These are phyloP conservation scores for Drosophila melanosoma DNA, from an alignment of 2,888 invertebrate genomes.

Conservation along the genomic window DNA sequence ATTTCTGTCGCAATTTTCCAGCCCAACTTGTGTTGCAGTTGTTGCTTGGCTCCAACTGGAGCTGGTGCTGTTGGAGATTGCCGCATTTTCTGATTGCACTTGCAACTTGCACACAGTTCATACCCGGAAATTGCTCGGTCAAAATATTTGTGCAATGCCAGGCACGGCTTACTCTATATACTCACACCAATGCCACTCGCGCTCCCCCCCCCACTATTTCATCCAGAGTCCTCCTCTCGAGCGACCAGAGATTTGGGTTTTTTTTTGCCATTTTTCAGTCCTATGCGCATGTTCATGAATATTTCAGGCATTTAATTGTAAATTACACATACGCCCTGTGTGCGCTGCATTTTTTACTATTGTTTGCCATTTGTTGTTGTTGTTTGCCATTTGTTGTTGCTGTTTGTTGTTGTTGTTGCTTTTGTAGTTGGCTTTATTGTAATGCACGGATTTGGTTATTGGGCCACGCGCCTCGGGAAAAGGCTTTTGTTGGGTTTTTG, in stretches of 20 bases:
- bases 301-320: constrained; percentile 77
- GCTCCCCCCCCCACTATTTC: neutral
- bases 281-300: constrained; percentile 59
- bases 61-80: constrained; percentile 15
- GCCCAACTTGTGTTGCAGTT: constrained; percentile 30
- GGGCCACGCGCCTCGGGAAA: constrained; percentile 57
- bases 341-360: constrained; percentile 66
- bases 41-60: neutral
- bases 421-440: constrained; percentile 32
- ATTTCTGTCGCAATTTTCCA: constrained; percentile 64
- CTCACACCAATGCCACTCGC: neutral
- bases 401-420: constrained; percentile 12
- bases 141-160: constrained; percentile 65
- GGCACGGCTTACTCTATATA: constrained; percentile 23
- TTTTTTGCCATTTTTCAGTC: constrained; percentile 43
- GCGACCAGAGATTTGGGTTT: constrained; percentile 65
- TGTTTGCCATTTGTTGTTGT: constrained; percentile 45
- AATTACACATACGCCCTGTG: constrained; percentile 78
- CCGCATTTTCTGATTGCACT: constrained; percentile 72
- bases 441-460: constrained; percentile 69
- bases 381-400: constrained; percentile 12
- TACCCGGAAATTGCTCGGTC: constrained; percentile 66
- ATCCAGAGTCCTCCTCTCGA: constrained; percentile 23
- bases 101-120: constrained; percentile 56
- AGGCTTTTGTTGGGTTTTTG: constrained; percentile 12